Evolutionary conservation across 2,888 invertebrate genomes (phyloP), one percentile per base, ranked within the genome.

Genomic region (Polymixis lichenea): DNA sequence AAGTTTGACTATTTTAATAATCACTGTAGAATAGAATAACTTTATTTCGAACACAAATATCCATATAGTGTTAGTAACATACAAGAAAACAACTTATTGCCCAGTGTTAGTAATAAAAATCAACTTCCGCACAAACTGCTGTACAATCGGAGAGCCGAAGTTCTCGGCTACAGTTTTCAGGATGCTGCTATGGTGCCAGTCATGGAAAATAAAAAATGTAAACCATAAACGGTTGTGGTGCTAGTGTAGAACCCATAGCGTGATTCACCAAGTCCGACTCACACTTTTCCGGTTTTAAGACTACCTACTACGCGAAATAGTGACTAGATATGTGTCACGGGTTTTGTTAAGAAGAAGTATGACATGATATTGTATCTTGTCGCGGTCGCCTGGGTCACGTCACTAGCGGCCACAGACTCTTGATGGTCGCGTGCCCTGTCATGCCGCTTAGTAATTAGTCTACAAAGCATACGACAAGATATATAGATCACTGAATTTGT

Each of bases 401-500:
- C 71, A 55, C 19, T 61, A n/a, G 43, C 43, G n/a, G 43, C 32
- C 19, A 2, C 65, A 55, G 22, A 32, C 32, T 56, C 25, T 49
- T 46, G 32, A 43, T 25, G 22, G 22, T 38, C 6, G 46, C 55
- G 13, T 65, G 77, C 55, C 22, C 15, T 17, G 46, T 75, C 65
- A 77, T 77, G 49, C 25, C 22, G 25, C 49, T 65, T 55, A 25
- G 25, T 75, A 75, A 56, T 77, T 56, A 75, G 6, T 49, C 25
- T 9, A 43, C 25, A 2, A 49, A n/a, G 28, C 32, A 55, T 77
- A 17, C 11, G 17, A 65, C 46, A 77, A 66, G 77, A 38, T 46
- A 49, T 38, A 38, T 32, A 62, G 17, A 56, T 65, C 77, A 49
- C 32, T 56, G 2, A 28, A n/a, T 46, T 46, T 49, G 32, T 77